A percentile compares a stretch with the other conserved stretches of the same genome.
Evolutionary conservation across 2,888 invertebrate species (phyloP).

Genomic region (Sabatieria punctata): DNA sequence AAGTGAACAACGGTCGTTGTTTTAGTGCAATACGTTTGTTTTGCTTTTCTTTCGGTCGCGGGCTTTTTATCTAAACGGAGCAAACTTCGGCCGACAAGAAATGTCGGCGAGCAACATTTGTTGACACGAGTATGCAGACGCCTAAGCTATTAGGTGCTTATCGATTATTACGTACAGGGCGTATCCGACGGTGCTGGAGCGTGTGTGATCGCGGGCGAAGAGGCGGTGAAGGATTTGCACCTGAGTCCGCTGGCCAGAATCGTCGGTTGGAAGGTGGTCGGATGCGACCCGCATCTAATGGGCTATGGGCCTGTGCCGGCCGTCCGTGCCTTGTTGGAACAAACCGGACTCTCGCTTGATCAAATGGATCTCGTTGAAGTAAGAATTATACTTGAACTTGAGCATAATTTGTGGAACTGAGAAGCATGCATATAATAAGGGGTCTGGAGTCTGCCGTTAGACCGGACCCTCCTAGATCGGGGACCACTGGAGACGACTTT

Average conservation of each 20-base stretch:
- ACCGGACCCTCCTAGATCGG: too few relatives aligned
- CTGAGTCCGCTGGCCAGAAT: conserved; percentile 76
- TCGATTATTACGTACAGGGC: conserved; percentile 55
- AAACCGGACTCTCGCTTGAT: conserved; percentile 55
- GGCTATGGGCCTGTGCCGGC: conserved; percentile 91
- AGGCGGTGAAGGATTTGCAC: conserved; percentile 57
- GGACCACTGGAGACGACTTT: too few relatives aligned
- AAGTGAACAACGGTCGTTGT: too few relatives aligned
- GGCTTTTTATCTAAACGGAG: too few relatives aligned
- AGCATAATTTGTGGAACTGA: neutral
- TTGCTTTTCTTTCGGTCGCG: too few relatives aligned
- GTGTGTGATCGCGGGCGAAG: conserved; percentile 73
- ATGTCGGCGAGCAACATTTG: too few relatives aligned
- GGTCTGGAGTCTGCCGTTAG: too few relatives aligned
- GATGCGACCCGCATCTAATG: conserved; percentile 90
- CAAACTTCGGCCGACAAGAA: too few relatives aligned
- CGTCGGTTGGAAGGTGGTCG: conserved; percentile 70
- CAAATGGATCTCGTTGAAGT: conserved; percentile 87
- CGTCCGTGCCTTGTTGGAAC: conserved; percentile 63
- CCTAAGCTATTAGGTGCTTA: too few relatives aligned
- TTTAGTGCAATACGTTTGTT: too few relatives aligned
- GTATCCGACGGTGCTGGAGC: conserved; percentile 94
- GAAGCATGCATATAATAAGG: too few relatives aligned
- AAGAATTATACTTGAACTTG: conserved; percentile 14
- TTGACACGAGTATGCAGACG: too few relatives aligned